A percentile compares a stretch with the other conserved stretches of the same genome.
Evolutionary conservation across 1,140 invertebrate genomes (phyloP).

Genomic region (Drosophila azteca): DNA sequence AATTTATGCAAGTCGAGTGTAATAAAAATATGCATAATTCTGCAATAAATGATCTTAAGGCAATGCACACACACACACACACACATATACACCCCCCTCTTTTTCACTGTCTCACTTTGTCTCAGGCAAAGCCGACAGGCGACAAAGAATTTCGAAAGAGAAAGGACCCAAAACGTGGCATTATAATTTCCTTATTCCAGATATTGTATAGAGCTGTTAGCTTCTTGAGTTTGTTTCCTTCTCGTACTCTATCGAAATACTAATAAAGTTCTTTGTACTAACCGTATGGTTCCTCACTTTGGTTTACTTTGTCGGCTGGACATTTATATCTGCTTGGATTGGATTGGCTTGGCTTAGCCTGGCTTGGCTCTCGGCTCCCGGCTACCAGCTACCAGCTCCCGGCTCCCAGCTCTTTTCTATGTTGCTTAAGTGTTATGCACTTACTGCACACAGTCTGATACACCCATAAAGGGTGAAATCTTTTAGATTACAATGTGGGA

Average conservation of each 20-base stretch:
- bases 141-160: slow-evolving; percentile 42
- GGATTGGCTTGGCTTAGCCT: slow-evolving; percentile 21
- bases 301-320: slow-evolving; percentile 44
- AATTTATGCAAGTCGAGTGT: slow-evolving; percentile 79
- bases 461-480: slow-evolving; percentile 70
- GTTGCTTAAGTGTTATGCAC: slow-evolving; percentile 80
- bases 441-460: slow-evolving; percentile 41
- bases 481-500: slow-evolving; percentile 68
- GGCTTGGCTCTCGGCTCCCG: slow-evolving; percentile 6
- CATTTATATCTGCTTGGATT: slow-evolving; percentile 18
- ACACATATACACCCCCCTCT: slow-evolving; percentile 23
- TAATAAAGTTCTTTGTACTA: neutral
- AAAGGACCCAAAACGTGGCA: too few species aligned
- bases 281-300: slow-evolving; percentile 11
- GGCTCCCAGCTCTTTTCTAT: slow-evolving; percentile 49
- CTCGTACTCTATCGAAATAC: too few species aligned
- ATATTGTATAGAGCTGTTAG: too few species aligned
- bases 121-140: slow-evolving; percentile 51
- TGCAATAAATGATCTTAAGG: slow-evolving; percentile 78
- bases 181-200: too few species aligned
- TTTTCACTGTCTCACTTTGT: slow-evolving; percentile 35
- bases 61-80: slow-evolving; percentile 40
- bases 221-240: neutral
- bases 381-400: slow-evolving; percentile 27
- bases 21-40: slow-evolving; percentile 82